phyloP scores from a whole-genome alignment of 1,140 invertebrate genomes.

The Drosophila rhopaloa region DNA sequence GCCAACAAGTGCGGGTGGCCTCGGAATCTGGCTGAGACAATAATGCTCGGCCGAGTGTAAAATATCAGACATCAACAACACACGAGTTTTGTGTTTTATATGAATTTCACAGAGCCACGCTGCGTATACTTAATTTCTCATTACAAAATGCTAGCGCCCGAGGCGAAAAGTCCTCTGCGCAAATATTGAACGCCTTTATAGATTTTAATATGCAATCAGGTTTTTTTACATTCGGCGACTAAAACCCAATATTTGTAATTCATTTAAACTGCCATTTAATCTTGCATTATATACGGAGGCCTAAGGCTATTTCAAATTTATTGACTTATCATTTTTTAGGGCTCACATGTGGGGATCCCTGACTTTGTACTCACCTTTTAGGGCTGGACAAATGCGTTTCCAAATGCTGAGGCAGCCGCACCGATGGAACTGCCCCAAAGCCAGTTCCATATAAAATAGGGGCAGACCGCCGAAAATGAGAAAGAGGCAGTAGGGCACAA shows the following conservation, averaged over 20 bases:
- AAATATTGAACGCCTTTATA: constrained; percentile 57
- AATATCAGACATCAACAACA: constrained; percentile 55
- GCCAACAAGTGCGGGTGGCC: constrained; percentile 34
- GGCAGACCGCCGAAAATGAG: constrained; percentile 96
- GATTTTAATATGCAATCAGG: constrained; percentile 62
- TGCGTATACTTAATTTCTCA: constrained; percentile 54
- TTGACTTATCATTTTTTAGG: constrained; percentile 22
- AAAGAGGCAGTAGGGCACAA: constrained; percentile 97
- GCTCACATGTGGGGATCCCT: neutral
- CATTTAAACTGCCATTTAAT: constrained; percentile 59
- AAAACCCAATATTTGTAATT: constrained; percentile 76
- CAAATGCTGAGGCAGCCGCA: constrained; percentile 97
- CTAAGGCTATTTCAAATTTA: constrained; percentile 7
- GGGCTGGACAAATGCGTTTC: constrained; percentile 97
- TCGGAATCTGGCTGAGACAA: constrained; percentile 37
- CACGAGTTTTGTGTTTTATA: neutral
- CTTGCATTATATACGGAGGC: constrained; percentile 9
- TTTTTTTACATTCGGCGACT: constrained; percentile 36
- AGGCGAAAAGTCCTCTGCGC: constrained; percentile 16
- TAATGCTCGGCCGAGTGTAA: constrained; percentile 36
- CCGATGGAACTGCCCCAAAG: constrained; percentile 96
- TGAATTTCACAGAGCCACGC: constrained; percentile 8
- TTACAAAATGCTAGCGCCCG: constrained; percentile 28
- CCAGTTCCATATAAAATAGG: constrained; percentile 97
- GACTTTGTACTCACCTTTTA: constrained; percentile 92